A percentile compares a stretch with the other conserved stretches of the same genome.
Evolutionary conservation across 2,113 vertebrate species (phyloP).

Genomic region (Silurus meridionalis): DNA sequence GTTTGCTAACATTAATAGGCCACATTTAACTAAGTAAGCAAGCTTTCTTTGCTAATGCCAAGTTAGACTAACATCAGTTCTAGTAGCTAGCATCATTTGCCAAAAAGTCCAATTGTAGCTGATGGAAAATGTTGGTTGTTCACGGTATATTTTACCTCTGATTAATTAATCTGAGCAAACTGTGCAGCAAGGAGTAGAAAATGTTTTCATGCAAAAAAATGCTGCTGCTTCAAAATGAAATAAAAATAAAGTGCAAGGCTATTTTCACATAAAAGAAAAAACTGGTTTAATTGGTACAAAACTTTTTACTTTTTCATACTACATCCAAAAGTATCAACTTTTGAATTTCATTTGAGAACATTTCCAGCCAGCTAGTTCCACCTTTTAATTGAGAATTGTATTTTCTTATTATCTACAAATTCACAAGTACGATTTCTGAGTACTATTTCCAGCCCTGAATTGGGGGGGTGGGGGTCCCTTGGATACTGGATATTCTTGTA

Average conservation of each 20-base stretch:
- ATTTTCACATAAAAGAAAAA: neutral
- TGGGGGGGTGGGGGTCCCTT: neutral
- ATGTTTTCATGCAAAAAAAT: neutral
- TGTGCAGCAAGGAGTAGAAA: neutral
- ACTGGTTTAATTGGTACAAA: neutral
- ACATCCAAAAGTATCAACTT: neutral
- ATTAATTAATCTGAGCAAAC: neutral
- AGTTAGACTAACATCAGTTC: neutral
- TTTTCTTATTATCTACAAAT: neutral
- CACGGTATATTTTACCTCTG: neutral
- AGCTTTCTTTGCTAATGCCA: neutral
- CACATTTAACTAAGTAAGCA: neutral
- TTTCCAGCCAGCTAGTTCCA: neutral
- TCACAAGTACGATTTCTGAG: neutral
- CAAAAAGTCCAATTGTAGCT: neutral
- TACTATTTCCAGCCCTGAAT: neutral
- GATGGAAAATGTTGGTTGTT: neutral
- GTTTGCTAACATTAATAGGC: too few species aligned
- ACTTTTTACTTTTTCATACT: neutral
- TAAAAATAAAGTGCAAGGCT: neutral
- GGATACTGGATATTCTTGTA: slow-evolving; percentile 15
- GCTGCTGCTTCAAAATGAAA: too few species aligned
- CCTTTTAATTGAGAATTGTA: neutral
- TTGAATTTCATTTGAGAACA: neutral
- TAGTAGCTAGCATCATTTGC: neutral